Evolutionary conservation across 1,140 invertebrate genomes (phyloP), one percentile per base, ranked within the genome.

Genomic region (Oryzaephilus surinamensis): DNA sequence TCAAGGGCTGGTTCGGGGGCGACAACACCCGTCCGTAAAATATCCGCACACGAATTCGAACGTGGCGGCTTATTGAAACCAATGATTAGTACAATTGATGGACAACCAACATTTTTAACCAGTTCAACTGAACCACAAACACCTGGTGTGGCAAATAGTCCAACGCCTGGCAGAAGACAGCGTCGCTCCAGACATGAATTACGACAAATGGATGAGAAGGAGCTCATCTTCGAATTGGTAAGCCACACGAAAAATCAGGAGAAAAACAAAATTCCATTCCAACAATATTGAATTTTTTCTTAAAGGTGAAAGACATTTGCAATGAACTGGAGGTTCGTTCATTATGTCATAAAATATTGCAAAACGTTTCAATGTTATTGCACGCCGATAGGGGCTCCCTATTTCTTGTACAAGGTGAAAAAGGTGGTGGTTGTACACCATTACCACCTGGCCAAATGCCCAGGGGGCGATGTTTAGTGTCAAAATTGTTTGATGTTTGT

Each of bases 21-120:
- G 7, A 84, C 87, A 30, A 91, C 90, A 13, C 91, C 91, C 6
- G 89, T 95, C 23, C 75, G 91, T 37, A 96, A 95, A 69, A 93
- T 96, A 54, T 95, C 90, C 2, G 90, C 91, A 6, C 89, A 94
- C 63, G 91, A 95, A 60, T 96, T 96, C 60, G 91, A 95, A 61
- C 74, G 85, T 2, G 88, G 89, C 1, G 89, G 90, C 24, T 71
- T 92, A 5, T 61, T 93, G 24, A 92, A 91, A 60, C 90, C 90
- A 28, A 86, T 95, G 59, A 82, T 95, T 28, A 78, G 71, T 10
- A 89, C 84, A 2, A 81, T 91, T 16, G 89, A 93, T 57, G 90
- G 90, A 1, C 87, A 84, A 4, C 86, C 84, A 13, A 93, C 89
- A 4, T 94, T 94, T 63, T 65, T 94, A 10, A 76, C 78, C 45